These are phyloP conservation scores for Clivina fossor DNA, from an alignment of 2,888 invertebrate species.

Conservation along the genomic window DNA sequence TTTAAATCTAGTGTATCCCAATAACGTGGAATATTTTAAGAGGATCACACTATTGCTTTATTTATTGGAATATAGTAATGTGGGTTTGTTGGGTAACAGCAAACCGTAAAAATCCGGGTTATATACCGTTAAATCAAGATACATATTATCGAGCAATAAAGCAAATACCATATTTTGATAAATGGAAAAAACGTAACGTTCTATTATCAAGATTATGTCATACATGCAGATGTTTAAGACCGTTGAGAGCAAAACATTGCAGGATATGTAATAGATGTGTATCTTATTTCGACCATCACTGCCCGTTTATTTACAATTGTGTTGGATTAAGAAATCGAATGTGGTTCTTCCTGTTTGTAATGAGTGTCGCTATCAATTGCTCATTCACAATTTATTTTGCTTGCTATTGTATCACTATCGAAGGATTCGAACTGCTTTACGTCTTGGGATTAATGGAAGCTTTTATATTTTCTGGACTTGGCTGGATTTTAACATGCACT, in stretches of 20 bases:
- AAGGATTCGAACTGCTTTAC: slow-evolving; percentile 83
- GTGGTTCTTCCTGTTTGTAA: slow-evolving; percentile 90
- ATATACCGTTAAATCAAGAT: slow-evolving; percentile 85
- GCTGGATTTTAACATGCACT: slow-evolving; percentile 85
- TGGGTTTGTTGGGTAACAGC: slow-evolving; percentile 92
- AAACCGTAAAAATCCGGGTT: slow-evolving; percentile 86
- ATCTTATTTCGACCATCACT: slow-evolving; percentile 90
- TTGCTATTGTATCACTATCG: slow-evolving; percentile 80
- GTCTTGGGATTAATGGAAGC: slow-evolving; percentile 81
- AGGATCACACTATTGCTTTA: slow-evolving; percentile 85
- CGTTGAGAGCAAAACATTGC: slow-evolving; percentile 88
- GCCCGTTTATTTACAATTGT: slow-evolving; percentile 94
- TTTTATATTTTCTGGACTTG: slow-evolving; percentile 80
- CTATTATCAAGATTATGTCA: slow-evolving; percentile 84
- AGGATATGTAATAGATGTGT: slow-evolving; percentile 81
- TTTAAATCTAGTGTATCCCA: slow-evolving; percentile 81
- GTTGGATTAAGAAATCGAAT: slow-evolving; percentile 88
- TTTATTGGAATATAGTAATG: slow-evolving; percentile 89
- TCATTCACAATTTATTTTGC: slow-evolving; percentile 86
- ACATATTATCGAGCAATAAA: slow-evolving; percentile 88
- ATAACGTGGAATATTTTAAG: slow-evolving; percentile 87
- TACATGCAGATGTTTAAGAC: slow-evolving; percentile 85
- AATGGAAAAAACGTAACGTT: slow-evolving; percentile 85
- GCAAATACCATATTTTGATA: slow-evolving; percentile 90
- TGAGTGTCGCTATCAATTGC: slow-evolving; percentile 85